Evolutionary conservation across 2,888 invertebrate genomes (phyloP), one percentile per base, ranked within the genome.

Genomic region (Hesperia comma): DNA sequence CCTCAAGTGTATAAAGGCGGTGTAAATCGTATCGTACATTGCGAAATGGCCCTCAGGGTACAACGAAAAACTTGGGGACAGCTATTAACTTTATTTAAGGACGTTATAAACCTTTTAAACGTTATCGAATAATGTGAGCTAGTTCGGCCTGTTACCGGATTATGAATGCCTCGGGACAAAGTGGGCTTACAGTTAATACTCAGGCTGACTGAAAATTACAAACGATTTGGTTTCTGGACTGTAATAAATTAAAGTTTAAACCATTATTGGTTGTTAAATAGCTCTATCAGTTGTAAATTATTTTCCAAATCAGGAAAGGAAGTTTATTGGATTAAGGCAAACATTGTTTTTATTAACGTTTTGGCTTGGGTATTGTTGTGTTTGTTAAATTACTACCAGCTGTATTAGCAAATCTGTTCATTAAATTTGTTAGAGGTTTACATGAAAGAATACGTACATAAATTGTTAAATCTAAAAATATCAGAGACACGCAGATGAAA

Each of bases 41-140:
- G 77, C 82, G 83, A 90, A 89, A 91, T 88, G 85, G 87, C 85
- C 81, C 82, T 84, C 82, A 86, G 88, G 89, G 87, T 85, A 85
- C 86, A 84, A 79, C 85, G 90, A 88, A 90, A 90, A 90, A 89
- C 87, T 90, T 88, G 84, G 80, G 74, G 81, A 80, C 82, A 79
- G 88, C 90, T 87, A 91, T 91, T 89, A 91, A 91, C 83, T 87
- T 91, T 90, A 90, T 91, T 91, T 90, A 90, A 90, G 90, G 82
- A 84, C 83, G 89, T 87, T 90, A 89, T 90, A 90, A 91, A 91
- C 87, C 87, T 85, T 90, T 88, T 85, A 84, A 85, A 83, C 87
- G 88, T 86, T 91, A 90, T 90, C 90, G 84, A 78, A 82, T 85
- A 87, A 87, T 87, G 71, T 7, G 68, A 86, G 78, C 81, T 84